Evolutionary conservation across 1,140 invertebrate species (phyloP), one percentile per base, ranked within the genome.

Genomic region (Microplitis mediator): DNA sequence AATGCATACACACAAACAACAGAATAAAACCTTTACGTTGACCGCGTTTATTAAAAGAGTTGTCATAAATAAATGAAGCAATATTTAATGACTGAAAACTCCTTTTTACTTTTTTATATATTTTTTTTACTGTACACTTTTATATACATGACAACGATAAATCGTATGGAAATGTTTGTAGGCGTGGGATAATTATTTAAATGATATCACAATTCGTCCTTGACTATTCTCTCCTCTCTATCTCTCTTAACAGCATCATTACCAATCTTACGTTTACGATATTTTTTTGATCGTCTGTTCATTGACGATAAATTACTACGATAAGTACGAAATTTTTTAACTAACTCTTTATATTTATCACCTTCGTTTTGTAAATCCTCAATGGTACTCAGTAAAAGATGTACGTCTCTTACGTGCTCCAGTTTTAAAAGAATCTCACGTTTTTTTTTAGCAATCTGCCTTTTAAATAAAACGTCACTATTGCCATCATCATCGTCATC

Each of bases 381-480:
- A 0, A 79, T 75, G 0, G 82, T 78, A 3, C 82, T 77, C n/a
- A 88, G 72, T 13, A 84, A 76, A 31, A 88, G 71, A 71, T 88
- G 83, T 35, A 88, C 74, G 3, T 86, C 83, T 32, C 81, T 81
- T 13, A 84, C 76, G 56, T 85, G 82, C 5, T 85, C 79, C 13
- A 88, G 71, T 65, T 84, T 83, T 1, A 84, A 50, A 11, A 87
- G 63, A 45, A 86, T 77, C 1, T 77, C 71, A 32, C 83, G 80
- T 60, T 73, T 72, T 50, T 74, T 79, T 35, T 78, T 78, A n/a
- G 23, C 72, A 6, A 45, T 11, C 11, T 45, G 6, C 39, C 6
- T 45, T 45, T 45, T 45, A 45, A 9, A 45, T 45, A 45, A 45
- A 45, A 45, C 11, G 4, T 45, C 39, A 9, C 11, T 6, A 45